Evolutionary conservation across 2,888 invertebrate genomes (phyloP).

Genomic region (Melanotus villosus): DNA sequence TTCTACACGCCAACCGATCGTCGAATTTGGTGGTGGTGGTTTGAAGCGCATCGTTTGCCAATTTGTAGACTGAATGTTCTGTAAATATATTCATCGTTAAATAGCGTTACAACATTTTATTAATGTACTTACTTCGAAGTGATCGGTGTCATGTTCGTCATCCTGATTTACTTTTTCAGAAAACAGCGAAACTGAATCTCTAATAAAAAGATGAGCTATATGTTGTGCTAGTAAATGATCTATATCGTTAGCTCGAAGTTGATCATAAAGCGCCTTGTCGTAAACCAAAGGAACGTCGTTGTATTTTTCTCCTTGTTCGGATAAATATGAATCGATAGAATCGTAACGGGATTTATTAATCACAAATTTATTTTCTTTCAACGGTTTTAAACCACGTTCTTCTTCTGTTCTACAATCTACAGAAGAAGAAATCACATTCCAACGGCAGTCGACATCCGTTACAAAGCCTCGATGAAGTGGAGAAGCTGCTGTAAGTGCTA

Average conservation of each 20-base stretch:
- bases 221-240: slow-evolving; percentile 95
- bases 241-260: slow-evolving; percentile 89
- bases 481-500: slow-evolving; percentile 97
- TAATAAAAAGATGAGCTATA: slow-evolving; percentile 97
- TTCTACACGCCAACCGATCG: slow-evolving; percentile 99
- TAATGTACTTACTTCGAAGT: slow-evolving; percentile 86
- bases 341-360: slow-evolving; percentile 97
- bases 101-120: background rate
- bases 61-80: slow-evolving; percentile 99
- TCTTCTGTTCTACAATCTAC: slow-evolving; percentile 96
- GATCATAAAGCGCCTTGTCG: slow-evolving; percentile 86
- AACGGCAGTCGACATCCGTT: slow-evolving; percentile 97
- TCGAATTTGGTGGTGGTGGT: slow-evolving; percentile 95
- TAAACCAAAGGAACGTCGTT: slow-evolving; percentile 95
- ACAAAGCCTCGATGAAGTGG: slow-evolving; percentile 95
- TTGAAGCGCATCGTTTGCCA: slow-evolving; percentile 99
- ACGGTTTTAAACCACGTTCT: slow-evolving; percentile 86
- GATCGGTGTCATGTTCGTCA: slow-evolving; percentile 94
- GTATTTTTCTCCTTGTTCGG: slow-evolving; percentile 89
- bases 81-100: slow-evolving; percentile 52
- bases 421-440: slow-evolving; percentile 96
- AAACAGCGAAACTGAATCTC: slow-evolving; percentile 96
- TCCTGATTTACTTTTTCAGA: slow-evolving; percentile 96
- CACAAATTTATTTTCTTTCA: slow-evolving; percentile 82
- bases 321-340: slow-evolving; percentile 97